Conservation (phyloP, 2,888 invertebrate genomes). For the Fragum whitleyi region DNA sequence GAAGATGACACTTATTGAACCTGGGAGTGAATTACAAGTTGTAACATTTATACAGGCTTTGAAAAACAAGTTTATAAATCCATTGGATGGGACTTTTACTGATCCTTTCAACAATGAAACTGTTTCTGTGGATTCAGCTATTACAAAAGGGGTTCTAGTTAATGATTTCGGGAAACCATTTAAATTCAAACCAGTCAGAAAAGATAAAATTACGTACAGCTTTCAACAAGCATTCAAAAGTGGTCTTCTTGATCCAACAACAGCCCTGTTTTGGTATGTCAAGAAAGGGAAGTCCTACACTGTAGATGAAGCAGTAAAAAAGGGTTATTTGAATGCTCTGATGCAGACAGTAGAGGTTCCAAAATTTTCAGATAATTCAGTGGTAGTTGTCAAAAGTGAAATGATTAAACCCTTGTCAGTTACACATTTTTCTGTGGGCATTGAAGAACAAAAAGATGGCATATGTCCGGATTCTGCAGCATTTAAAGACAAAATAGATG, state of each 20-base stretch:
- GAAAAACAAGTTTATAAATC: conserved; percentile 89
- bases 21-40: conserved; percentile 85
- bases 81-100: conserved; percentile 87
- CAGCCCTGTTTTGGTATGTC: conserved; percentile 89
- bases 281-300: conserved; percentile 88
- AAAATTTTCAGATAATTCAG: conserved; percentile 69
- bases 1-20: conserved; percentile 57
- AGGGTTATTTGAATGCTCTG: conserved; percentile 84
- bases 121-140: conserved; percentile 93
- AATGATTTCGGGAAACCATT: conserved; percentile 74
- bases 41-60: conserved; percentile 90
- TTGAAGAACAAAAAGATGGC: conserved; percentile 31
- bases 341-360: conserved; percentile 19
- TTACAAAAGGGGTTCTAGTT: conserved; percentile 75
- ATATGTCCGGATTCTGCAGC: background rate
- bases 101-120: conserved; percentile 92
- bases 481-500: background rate
- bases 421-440: conserved; percentile 31
- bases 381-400: conserved; percentile 77
- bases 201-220: conserved; percentile 78
- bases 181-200: conserved; percentile 77
- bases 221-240: conserved; percentile 90
- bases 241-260: conserved; percentile 92
- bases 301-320: conserved; percentile 90
- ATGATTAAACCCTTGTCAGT: conserved; percentile 31